Base-by-base conservation (phyloP, 2,888 invertebrate species). In the Lasius fuliginosus region DNA sequence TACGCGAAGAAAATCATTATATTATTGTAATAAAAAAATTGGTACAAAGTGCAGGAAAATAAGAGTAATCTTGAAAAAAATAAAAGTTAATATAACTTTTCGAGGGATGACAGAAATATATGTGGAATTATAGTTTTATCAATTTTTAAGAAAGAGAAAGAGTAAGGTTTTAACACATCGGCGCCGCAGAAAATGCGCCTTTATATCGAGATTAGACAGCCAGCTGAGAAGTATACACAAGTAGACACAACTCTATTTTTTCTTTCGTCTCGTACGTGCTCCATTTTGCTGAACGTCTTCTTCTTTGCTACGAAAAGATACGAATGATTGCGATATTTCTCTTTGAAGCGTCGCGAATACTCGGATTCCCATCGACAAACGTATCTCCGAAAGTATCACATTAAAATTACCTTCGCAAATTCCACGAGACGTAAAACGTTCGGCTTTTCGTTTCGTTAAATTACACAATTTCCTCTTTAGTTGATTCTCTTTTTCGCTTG, bases 351-450 rank as follows among this genome's bases (percentile, higher is more conserved):
- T 9, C 56, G n/a, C 40, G 18, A 40, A 77, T 4, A 27, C n/a
- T 40, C 53, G 27, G 27, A 65, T 76, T 76, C 65, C 30, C 11
- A 33, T 49, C 53, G 42, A 5, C 30, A 9, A 23, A 8, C 27
- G 12, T 18, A 49, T 65, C 65, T 53, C 8, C 18, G 18, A 67
- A 77, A 40, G n/a, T 36, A 27, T 56, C 49, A 65, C 67, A 67
- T 67, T 56, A 67, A 42, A 77, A 67, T 67, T n/a, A 67, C 53
- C 56, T 56, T 77, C 77, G 56, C 12, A 30, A 77, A 67, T 67
- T 56, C 15, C 56, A 64, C 36, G 11, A 67, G 40, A 30, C n/a
- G 36, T 49, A 53, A 23, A 62, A 46, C n/a, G 30, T 64, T 11
- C n/a, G 5, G 3, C 15, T 58, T 40, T 64, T 62, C 9, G 23